These are phyloP conservation scores for Acronicta psi DNA, from an alignment of 2,888 invertebrate genomes.

Conservation along the genomic window DNA sequence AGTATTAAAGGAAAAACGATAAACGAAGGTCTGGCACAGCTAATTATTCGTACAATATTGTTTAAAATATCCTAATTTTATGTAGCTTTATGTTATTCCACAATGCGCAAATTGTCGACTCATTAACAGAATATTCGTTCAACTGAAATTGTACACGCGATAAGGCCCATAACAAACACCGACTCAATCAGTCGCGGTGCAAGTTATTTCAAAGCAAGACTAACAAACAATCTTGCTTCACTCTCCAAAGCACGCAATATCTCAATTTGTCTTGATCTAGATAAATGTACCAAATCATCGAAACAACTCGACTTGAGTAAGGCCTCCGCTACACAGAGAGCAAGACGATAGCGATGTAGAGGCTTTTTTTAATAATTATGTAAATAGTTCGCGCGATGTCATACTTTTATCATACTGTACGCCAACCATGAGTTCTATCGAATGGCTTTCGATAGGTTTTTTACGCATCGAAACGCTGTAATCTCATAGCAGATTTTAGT, in stretches of 20 bases:
- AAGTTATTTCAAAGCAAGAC: slow-evolving; percentile 32
- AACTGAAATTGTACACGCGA: slow-evolving; percentile 14
- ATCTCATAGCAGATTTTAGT: too few species aligned
- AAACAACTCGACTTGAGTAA: slow-evolving; percentile 21
- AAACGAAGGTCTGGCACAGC: too few species aligned
- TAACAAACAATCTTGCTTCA: slow-evolving; percentile 48
- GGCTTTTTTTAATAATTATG: background rate
- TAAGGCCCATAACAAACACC: slow-evolving; percentile 18
- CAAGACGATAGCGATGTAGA: background rate
- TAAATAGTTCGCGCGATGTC: too few species aligned
- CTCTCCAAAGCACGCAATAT: slow-evolving; percentile 52
- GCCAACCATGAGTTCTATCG: too few species aligned
- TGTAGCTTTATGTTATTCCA: background rate
- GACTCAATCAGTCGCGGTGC: slow-evolving; percentile 30
- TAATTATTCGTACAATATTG: too few species aligned
- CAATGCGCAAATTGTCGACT: slow-evolving; percentile 12
- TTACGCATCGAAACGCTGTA: too few species aligned
- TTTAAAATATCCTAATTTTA: too few species aligned
- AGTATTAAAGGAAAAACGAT: too few species aligned
- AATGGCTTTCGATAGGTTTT: too few species aligned
- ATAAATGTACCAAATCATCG: slow-evolving; percentile 55
- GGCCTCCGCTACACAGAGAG: slow-evolving; percentile 6
- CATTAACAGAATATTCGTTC: slow-evolving; percentile 16
- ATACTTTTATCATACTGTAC: too few species aligned
- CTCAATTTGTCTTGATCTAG: slow-evolving; percentile 59